Percentiles rank a stretch among this genome's conserved stretches.
Evolutionary conservation across 2,113 vertebrate genomes (phyloP).

Genomic region (Grallaria varia): DNA sequence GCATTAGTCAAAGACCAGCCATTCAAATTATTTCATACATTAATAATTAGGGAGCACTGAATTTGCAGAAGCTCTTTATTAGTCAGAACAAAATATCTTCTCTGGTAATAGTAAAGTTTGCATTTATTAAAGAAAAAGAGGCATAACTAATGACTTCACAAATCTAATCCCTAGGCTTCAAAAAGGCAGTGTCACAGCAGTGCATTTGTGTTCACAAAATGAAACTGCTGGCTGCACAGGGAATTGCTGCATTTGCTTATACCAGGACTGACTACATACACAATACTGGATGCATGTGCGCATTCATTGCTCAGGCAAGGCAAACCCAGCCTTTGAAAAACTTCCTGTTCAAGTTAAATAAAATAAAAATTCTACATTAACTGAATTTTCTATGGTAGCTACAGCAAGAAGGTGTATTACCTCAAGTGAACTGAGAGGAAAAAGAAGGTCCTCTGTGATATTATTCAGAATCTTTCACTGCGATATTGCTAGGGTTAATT

Average conservation of each 20-base stretch:
- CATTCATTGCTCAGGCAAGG: neutral
- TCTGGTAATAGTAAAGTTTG: neutral
- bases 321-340: neutral
- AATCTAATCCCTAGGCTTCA: neutral
- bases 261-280: neutral
- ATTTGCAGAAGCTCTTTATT: neutral
- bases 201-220: neutral
- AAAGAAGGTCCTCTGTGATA: neutral
- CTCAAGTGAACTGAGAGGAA: neutral
- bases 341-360: neutral
- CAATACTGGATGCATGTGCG: neutral
- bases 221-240: neutral
- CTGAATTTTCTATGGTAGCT: neutral
- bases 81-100: neutral
- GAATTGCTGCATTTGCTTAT: neutral
- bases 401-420: neutral
- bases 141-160: neutral
- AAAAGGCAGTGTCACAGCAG: neutral
- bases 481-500: neutral
- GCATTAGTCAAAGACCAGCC: neutral
- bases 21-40: neutral
- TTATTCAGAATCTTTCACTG: neutral
- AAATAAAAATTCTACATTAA: neutral
- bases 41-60: neutral
- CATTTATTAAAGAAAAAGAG: neutral